Evolutionary conservation across 1,140 invertebrate species (phyloP).

Genomic region (Drosophila willistoni): DNA sequence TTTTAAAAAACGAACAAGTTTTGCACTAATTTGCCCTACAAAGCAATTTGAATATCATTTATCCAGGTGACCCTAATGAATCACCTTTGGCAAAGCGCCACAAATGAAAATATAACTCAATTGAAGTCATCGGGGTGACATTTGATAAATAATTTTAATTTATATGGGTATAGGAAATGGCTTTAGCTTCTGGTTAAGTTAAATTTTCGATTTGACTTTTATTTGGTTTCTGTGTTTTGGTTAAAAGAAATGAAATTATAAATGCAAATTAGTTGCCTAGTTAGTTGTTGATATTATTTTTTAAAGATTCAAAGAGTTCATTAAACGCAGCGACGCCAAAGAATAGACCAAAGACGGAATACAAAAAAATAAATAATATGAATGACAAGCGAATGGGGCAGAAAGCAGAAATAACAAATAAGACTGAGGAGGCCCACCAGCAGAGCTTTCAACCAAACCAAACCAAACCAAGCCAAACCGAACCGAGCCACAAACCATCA

Average conservation of each 20-base stretch:
- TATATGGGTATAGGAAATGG: constrained; percentile 44
- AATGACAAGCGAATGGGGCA: constrained; percentile 18
- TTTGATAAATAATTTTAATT: constrained; percentile 43
- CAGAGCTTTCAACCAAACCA: constrained; percentile 30
- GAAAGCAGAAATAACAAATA: constrained; percentile 42
- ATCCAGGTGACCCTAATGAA: constrained; percentile 1
- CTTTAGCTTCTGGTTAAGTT: constrained; percentile 1
- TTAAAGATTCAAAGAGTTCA: constrained; percentile 54
- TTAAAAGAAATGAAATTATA: constrained; percentile 62
- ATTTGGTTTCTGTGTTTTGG: no score
- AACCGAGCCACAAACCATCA: constrained; percentile 13
- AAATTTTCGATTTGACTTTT: constrained; percentile 11
- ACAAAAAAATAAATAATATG: constrained; percentile 30
- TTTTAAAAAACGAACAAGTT: no score
- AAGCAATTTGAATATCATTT: not conserved
- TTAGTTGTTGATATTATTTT: constrained; percentile 67
- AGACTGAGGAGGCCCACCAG: constrained; percentile 55
- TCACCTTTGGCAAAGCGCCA: constrained; percentile 20
- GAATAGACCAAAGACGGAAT: constrained; percentile 23
- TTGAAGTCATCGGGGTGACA: constrained; percentile 21
- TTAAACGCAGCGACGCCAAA: constrained; percentile 61
- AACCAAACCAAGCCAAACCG: constrained; percentile 10
- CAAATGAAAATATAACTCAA: constrained; percentile 5
- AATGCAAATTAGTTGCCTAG: constrained; percentile 69
- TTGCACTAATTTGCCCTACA: not conserved